Conservation (phyloP, 2,888 invertebrate species). For the Diarsia rubi region DNA sequence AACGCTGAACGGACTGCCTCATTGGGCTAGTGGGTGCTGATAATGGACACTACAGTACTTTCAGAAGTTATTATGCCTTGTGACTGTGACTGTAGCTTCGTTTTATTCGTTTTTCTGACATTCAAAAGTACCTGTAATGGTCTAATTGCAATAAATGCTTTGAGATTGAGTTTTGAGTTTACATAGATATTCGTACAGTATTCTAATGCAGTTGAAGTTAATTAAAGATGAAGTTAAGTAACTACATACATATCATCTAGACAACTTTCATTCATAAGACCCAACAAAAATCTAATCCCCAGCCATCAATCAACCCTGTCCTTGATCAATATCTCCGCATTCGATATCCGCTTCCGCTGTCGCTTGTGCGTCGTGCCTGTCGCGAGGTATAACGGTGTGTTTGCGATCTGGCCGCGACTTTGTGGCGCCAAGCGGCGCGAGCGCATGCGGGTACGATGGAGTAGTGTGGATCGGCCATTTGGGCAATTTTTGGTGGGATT, state of each 20-base stretch:
- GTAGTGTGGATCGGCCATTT: conserved; percentile 63
- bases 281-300: neutral
- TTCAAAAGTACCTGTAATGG: too few relatives aligned
- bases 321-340: conserved; percentile 26
- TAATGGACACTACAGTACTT: too few relatives aligned
- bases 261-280: neutral
- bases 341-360: conserved; percentile 50
- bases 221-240: too few relatives aligned
- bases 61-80: too few relatives aligned
- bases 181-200: too few relatives aligned
- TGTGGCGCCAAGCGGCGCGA: conserved; percentile 65
- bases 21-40: neutral
- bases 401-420: conserved; percentile 66
- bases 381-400: conserved; percentile 62
- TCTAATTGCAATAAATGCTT: too few relatives aligned
- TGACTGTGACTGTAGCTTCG: too few relatives aligned
- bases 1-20: neutral
- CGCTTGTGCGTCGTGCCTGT: conserved; percentile 38
- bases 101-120: too few relatives aligned
- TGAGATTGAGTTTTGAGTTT: too few relatives aligned
- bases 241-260: neutral
- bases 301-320: conserved; percentile 1
- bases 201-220: too few relatives aligned
- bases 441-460: conserved; percentile 57
- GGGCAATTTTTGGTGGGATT: neutral